Base-by-base conservation (phyloP, 2,888 invertebrate genomes). In the Cheilosia variabilis region DNA sequence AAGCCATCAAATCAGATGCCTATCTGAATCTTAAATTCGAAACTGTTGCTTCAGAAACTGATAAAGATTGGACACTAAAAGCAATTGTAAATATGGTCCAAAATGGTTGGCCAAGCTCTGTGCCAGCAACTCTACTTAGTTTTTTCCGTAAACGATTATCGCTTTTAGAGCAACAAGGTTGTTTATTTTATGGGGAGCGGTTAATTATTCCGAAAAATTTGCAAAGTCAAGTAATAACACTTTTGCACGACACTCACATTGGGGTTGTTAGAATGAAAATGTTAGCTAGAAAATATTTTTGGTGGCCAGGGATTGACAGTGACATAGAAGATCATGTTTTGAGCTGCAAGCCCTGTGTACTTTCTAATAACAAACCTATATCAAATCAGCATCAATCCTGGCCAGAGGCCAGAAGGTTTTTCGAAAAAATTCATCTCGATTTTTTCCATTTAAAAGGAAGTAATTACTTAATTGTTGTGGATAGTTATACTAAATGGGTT, bases 271-370 rank as follows among this genome's bases (percentile, higher is more conserved):
- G 77, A 13, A 90, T 89, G 88, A 89, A 89, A 87, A 76, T 87
- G 13, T 31, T 88, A 13, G 89, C 89, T 6, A 65, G 88, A 45
- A 79, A 82, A 10, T 87, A 89, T 87, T 88, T 89, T 57, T 90
- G 53, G 22, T 53, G 41, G 52, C 24, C n/a, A 7, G 79, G 75
- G 7, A 81, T 90, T 24, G 89, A 90, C n/a, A n/a, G n/a, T 17
- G 47, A 47, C 4, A 19, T 47, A 34, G 43, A 47, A 31, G 34
- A 71, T 13, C 77, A 55, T 66, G 89, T 24, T 88, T 89, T n/a
- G 88, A 89, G 71, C 45, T 75, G 3, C 75, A 63, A 7, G 80
- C 88, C 17, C 4, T n/a, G 6, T 41, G 13, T 19, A 41, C 15
- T 41, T 43, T 43, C 22, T 22, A 47, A 47, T 34, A 4, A 17